Evolutionary conservation across 2,797 vertebrate species (phyloP), one percentile per base, ranked within the genome.

Genomic region (Yasuhikotakia modesta): DNA sequence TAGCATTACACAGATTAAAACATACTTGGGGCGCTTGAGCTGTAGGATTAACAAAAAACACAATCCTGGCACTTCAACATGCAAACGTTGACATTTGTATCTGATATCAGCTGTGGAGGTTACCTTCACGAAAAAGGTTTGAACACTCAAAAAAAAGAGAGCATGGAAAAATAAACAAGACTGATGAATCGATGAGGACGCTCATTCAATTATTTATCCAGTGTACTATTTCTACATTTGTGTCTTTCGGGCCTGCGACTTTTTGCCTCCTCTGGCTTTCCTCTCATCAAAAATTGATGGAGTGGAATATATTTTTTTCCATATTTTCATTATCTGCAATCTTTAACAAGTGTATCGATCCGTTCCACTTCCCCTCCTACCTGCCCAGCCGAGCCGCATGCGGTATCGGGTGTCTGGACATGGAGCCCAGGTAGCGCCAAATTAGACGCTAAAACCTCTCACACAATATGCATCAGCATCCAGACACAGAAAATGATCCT

Each of bases 271-370:
- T 70, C 53, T 50, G 77, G 53, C 80, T 82, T 80, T 80, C 53
- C 57, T 65, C 66, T 74, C 82, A 85, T 85, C 76, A 84, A 85
- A 81, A 76, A 85, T 86, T 82, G 53, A 86, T 65, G 61, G 66
- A 13, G 7, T 46, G 24, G 73, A 81, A 79, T 85, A 84, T 80
- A 81, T 85, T 79, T 83, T 43, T 69, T 83, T 52, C 70, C 77
- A 82, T 84, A 84, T 86, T 86, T 86, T 86, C 82, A 82, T 82
- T 82, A 86, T 86, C 82, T 84, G 76, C 82, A 75, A 82, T 84
- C 82, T 84, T 84, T 82, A 86, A 84, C 82, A 86, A 84, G 81
- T 86, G 81, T 76, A 84, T 86, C 27, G 76, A 68, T 83, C 76
- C 66, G 6, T 76, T 63, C 68, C 69, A 77, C 76, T 78, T 78